Percentiles rank a stretch among this genome's conserved stretches.
phyloP scores from a whole-genome alignment of 2,113 vertebrate species.

The Rhodinocichla rosea region DNA sequence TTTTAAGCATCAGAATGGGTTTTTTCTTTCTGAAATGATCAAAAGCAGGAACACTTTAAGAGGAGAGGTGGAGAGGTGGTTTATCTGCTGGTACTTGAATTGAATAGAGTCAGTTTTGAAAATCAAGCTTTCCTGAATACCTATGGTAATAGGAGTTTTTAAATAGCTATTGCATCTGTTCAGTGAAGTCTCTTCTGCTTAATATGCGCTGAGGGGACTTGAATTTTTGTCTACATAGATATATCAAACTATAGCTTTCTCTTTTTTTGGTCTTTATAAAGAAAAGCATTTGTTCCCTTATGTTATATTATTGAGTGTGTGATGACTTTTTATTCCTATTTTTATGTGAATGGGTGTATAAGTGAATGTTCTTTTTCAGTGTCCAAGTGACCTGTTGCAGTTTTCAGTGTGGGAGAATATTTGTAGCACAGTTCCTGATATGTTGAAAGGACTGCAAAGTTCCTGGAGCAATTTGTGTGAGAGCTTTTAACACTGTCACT shows the following conservation, averaged over 20 bases:
- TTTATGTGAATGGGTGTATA: slow-evolving; percentile 56
- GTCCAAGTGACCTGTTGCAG: neutral
- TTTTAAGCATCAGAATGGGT: neutral
- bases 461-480: slow-evolving; percentile 57
- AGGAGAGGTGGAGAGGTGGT: neutral
- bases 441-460: slow-evolving; percentile 43
- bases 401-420: slow-evolving; percentile 64
- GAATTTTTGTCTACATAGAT: slow-evolving; percentile 18
- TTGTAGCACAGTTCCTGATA: slow-evolving; percentile 15
- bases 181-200: slow-evolving; percentile 32
- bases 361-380: neutral
- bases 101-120: neutral
- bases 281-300: slow-evolving; percentile 60
- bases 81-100: slow-evolving; percentile 8
- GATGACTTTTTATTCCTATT: slow-evolving; percentile 67
- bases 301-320: slow-evolving; percentile 45
- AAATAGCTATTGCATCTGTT: slow-evolving; percentile 44
- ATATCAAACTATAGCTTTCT: slow-evolving; percentile 57
- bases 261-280: slow-evolving; percentile 55
- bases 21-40: slow-evolving; percentile 9
- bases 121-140: slow-evolving; percentile 33
- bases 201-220: neutral
- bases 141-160: slow-evolving; percentile 25
- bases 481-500: slow-evolving; percentile 47
- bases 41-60: neutral